These are phyloP conservation scores for Halcyon leucocephala DNA, from an alignment of 2,797 vertebrate species.

Conservation along the genomic window DNA sequence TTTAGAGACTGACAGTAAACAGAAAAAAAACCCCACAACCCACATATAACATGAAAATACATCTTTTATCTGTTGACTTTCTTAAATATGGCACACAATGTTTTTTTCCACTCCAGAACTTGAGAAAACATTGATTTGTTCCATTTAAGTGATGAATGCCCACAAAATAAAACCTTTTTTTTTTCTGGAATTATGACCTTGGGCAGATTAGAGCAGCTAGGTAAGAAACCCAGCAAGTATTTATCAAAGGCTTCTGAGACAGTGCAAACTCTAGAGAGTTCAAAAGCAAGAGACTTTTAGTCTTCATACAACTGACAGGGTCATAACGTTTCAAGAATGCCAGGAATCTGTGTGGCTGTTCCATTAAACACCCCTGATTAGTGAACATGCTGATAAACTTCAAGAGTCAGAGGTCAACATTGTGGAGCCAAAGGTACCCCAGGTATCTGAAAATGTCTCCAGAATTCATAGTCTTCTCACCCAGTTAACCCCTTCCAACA, in stretches of 20 bases:
- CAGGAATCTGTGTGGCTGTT: conserved; percentile 74
- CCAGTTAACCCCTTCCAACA: conserved; percentile 64
- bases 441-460: conserved; percentile 71
- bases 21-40: neutral
- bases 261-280: conserved; percentile 62
- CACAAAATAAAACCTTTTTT: conserved; percentile 6
- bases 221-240: conserved; percentile 68
- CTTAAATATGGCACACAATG: neutral
- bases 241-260: conserved; percentile 68
- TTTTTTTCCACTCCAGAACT: neutral
- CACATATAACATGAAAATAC: neutral
- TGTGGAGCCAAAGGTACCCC: conserved; percentile 67
- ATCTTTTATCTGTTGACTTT: neutral
- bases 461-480: neutral
- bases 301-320: conserved; percentile 74
- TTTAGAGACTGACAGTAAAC: neutral
- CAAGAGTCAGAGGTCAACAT: conserved; percentile 67
- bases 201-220: conserved; percentile 53
- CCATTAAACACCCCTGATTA: conserved; percentile 79
- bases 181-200: conserved; percentile 14
- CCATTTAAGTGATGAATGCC: conserved; percentile 35
- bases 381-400: conserved; percentile 74
- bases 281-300: conserved; percentile 71
- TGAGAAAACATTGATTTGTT: conserved; percentile 4
- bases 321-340: conserved; percentile 73